Evolutionary conservation across 2,113 vertebrate genomes (phyloP).

Genomic region (Barbus barbus): DNA sequence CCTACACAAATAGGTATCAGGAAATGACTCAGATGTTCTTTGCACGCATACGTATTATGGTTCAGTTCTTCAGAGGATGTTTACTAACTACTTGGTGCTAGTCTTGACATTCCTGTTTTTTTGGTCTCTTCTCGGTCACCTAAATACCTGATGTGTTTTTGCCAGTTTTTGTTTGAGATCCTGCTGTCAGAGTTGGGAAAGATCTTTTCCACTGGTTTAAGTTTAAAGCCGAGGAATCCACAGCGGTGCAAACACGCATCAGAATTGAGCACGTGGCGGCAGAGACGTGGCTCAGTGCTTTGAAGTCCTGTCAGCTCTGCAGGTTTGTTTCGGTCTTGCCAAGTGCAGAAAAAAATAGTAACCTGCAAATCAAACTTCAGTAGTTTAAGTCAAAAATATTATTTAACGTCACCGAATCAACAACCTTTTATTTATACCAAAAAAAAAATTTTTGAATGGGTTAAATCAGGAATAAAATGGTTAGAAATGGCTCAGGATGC

Average conservation of each 20-base stretch:
- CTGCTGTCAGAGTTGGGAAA: conserved; percentile 28
- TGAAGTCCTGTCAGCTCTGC: conserved; percentile 39
- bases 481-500: too few relatives aligned
- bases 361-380: neutral
- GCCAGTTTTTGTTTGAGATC: conserved; percentile 45
- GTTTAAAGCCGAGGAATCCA: conserved; percentile 66
- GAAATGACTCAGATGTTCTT: neutral
- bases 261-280: conserved; percentile 2
- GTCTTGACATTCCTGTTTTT: neutral
- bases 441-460: too few relatives aligned
- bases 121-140: neutral
- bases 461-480: too few relatives aligned
- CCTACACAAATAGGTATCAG: neutral
- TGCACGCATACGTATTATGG: neutral
- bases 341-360: neutral
- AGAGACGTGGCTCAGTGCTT: neutral
- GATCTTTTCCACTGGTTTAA: conserved; percentile 64
- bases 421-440: too few relatives aligned
- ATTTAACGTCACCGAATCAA: too few relatives aligned
- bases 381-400: too few relatives aligned
- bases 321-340: conserved; percentile 6
- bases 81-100: neutral
- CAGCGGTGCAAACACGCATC: conserved; percentile 72
- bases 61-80: neutral
- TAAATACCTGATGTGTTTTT: neutral